Evolutionary conservation across 2,113 vertebrate species (phyloP).

Genomic region (Sylvilagus bachmani): DNA sequence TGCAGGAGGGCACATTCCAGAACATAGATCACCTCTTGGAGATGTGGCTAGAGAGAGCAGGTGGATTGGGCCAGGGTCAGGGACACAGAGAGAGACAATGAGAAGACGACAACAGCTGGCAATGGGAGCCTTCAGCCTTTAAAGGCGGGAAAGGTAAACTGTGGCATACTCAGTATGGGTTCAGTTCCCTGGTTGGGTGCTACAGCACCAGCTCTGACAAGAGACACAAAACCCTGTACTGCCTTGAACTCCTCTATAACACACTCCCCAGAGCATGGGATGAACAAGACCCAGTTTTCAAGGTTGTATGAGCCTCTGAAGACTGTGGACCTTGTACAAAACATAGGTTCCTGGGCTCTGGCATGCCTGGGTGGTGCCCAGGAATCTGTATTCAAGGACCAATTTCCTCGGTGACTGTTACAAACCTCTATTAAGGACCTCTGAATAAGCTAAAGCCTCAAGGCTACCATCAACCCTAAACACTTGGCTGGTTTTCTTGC

Average conservation of each 20-base stretch:
- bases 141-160: too few relatives aligned
- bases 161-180: too few relatives aligned
- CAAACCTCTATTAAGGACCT: neutral
- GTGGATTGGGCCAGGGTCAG: neutral
- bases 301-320: neutral
- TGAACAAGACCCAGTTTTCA: neutral
- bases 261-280: neutral
- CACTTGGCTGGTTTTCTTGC: neutral
- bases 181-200: neutral
- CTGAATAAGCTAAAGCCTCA: slow-evolving; percentile 27
- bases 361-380: neutral
- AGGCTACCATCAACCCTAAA: neutral
- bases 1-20: neutral
- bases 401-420: neutral
- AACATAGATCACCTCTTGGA: neutral
- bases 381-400: neutral
- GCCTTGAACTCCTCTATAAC: neutral
- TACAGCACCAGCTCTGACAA: neutral
- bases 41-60: neutral
- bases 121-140: neutral
- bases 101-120: neutral
- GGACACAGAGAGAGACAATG: neutral
- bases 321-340: neutral
- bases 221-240: neutral
- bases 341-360: neutral